Evolutionary conservation across 2,888 invertebrate genomes (phyloP), one percentile per base, ranked within the genome.

Genomic region (Stenolophus ochropezus): DNA sequence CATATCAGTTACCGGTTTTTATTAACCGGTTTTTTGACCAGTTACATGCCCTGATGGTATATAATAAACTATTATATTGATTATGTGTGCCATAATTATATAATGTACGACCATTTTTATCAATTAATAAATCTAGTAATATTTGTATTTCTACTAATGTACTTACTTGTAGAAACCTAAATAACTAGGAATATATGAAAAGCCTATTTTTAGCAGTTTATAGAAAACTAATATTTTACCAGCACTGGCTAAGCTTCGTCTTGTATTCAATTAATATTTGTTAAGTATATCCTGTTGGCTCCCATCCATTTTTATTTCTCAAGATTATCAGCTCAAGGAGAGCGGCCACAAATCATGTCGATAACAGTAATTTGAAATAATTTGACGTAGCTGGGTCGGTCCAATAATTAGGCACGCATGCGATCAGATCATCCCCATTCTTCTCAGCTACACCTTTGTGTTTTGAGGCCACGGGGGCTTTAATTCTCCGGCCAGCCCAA

Each of bases 331-430:
- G 65, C 27, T 69, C 65, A 69, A 18, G 65, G 18, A 18, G 8
- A 69, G 27, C 27, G 16, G 53, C 74, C 25, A 74, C 53, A 53
- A 74, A 74, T 49, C 74, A 74, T 74, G 21, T 14, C 27, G 25
- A 74, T 74, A 53, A 74, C 74, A 74, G 53, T 74, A 53, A 53
- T 74, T 53, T 53, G 18, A 51, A 49, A 53, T 74, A 74, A 74
- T 74, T 74, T 74, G 74, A 20, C 18, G 74, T 51, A n/a, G 27
- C n/a, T n/a, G n/a, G 27, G 49, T 25, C 51, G 47, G 11, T 74
- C 53, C 21, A 23, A 53, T 74, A 27, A 51, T 53, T 27, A 74
- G 51, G 25, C 74, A 74, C 71, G 21, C 51, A 51, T 51, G 16
- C 51, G 14, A 51, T 61, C 65, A 33, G 14, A 33, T 69, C 65